A percentile compares a stretch with the other conserved stretches of the same genome.
Conservation (phyloP, 2,113 vertebrate species). For the Halcyon senegalensis region DNA sequence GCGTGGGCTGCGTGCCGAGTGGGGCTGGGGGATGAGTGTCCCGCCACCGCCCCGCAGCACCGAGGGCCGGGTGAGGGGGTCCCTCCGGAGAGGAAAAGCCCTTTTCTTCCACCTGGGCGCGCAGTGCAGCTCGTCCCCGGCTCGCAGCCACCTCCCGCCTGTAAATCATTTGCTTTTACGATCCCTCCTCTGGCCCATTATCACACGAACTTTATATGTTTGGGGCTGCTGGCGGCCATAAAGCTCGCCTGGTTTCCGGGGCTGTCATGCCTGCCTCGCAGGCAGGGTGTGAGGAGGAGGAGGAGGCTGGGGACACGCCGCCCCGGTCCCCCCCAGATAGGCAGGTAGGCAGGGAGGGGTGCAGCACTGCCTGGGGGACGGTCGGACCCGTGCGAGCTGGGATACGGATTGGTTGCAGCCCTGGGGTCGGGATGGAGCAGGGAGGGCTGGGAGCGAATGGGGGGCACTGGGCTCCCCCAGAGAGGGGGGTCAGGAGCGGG, state of each 20-base stretch:
- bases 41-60: background rate
- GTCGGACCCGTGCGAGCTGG: background rate
- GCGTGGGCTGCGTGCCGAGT: background rate
- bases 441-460: background rate
- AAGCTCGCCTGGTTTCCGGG: constrained; percentile 1
- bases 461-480: background rate
- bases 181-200: constrained; percentile 13
- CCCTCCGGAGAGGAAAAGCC: background rate
- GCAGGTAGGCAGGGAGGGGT: constrained; percentile 45
- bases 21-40: background rate
- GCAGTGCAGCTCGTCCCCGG: background rate
- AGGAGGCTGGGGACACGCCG: background rate
- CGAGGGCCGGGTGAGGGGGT: background rate
- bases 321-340: background rate
- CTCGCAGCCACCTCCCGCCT: constrained; percentile 28
- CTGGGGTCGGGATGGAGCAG: background rate
- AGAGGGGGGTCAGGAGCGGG: fast-evolving
- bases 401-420: background rate
- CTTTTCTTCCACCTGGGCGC: background rate
- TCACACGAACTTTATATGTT: constrained; percentile 40
- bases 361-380: background rate
- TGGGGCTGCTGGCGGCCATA: constrained; percentile 53
- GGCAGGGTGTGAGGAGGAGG: background rate
- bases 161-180: constrained; percentile 59
- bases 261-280: background rate